Percentiles rank a stretch among this genome's conserved stretches.
Conservation (phyloP, 1,140 invertebrate genomes). For the Macrosteles quadrilineatus region DNA sequence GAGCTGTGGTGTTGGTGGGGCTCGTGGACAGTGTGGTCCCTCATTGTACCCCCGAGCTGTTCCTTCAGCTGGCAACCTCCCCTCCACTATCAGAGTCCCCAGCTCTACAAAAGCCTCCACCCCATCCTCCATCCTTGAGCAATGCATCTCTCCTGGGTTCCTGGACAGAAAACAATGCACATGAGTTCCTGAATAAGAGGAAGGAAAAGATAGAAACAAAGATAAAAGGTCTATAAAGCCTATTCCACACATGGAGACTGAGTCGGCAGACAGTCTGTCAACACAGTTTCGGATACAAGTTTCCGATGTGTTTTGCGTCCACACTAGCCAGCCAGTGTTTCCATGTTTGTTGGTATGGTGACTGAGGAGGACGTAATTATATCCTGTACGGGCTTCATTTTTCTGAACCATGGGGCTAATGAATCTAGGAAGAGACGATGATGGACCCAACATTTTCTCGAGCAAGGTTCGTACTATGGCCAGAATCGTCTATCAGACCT, state of each 20-base stretch:
- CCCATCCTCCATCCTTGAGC: constrained; percentile 29
- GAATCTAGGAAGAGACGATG: no score
- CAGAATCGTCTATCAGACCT: background rate
- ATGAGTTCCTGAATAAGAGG: background rate
- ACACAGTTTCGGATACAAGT: no score
- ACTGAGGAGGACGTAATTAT: no score
- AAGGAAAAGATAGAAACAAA: background rate
- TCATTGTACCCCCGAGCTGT: constrained; percentile 56
- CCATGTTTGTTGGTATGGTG: no score
- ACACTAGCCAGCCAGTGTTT: no score
- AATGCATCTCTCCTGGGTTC: constrained; percentile 1
- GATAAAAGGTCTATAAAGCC: background rate
- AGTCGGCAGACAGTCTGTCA: no score
- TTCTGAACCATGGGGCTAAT: no score
- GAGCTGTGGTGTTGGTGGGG: constrained; percentile 42
- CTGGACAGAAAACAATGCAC: background rate
- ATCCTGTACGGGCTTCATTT: no score
- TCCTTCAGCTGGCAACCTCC: constrained; percentile 31
- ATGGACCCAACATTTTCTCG: no score
- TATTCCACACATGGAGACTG: no score
- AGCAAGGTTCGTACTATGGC: no score
- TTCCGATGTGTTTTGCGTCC: no score
- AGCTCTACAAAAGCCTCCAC: constrained; percentile 39
- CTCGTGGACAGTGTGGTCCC: constrained; percentile 66
- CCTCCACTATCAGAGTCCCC: constrained; percentile 42